These are phyloP conservation scores for Gila orcuttii DNA, from an alignment of 2,113 vertebrate species.

Conservation along the genomic window DNA sequence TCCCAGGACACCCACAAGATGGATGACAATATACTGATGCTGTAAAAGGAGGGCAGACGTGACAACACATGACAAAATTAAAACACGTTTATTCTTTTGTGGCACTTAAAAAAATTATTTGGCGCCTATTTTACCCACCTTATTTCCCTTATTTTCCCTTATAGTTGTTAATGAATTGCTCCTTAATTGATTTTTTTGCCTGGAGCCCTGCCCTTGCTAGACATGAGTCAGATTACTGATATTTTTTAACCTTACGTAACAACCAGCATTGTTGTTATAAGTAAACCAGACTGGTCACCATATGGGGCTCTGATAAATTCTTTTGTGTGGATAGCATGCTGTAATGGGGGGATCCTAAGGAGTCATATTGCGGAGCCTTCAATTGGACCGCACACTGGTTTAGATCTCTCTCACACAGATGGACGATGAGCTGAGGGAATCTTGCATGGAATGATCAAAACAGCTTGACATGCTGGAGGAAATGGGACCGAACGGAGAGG, in stretches of 20 bases:
- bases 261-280: constrained; percentile 43
- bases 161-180: no score
- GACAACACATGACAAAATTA: no score
- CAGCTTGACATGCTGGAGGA: constrained; percentile 70
- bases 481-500: constrained; percentile 77
- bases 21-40: no score
- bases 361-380: constrained; percentile 39
- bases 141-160: no score
- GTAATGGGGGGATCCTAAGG: constrained; percentile 65
- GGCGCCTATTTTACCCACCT: no score
- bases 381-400: constrained; percentile 60
- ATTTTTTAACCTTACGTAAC: constrained; percentile 36
- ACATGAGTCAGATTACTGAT: constrained; percentile 35
- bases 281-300: constrained; percentile 55
- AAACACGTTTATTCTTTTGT: no score
- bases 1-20: no score
- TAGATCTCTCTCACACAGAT: constrained; percentile 69
- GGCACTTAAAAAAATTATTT: no score
- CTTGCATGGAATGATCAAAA: constrained; percentile 72
- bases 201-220: background rate
- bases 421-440: constrained; percentile 74
- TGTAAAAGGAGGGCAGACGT: no score
- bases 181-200: no score
- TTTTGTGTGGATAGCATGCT: constrained; percentile 51
- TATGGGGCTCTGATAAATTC: constrained; percentile 62